Evolutionary conservation across 2,797 vertebrate genomes (phyloP).

Genomic region (Paratrypauchen microcephalus): DNA sequence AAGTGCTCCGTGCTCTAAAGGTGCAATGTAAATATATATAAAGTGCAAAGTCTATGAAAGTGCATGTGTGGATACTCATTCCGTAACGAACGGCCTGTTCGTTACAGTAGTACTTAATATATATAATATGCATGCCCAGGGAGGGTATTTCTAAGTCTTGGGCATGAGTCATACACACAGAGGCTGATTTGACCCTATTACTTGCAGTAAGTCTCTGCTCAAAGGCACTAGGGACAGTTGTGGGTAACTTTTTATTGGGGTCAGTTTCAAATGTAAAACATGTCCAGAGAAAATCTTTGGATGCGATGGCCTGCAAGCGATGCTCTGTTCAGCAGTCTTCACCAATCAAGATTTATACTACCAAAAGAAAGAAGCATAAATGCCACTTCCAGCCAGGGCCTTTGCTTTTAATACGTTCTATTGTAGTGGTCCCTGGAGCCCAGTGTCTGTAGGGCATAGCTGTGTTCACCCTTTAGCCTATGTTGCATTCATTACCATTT

Average conservation of each 20-base stretch:
- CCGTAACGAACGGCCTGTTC: too few relatives aligned
- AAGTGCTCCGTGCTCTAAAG: too few relatives aligned
- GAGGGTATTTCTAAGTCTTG: constrained; percentile 16
- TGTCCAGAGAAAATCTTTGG: constrained; percentile 32
- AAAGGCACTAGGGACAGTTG: constrained; percentile 50
- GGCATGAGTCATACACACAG: constrained; percentile 36
- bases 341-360: constrained; percentile 29
- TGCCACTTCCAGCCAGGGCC: constrained; percentile 17
- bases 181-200: constrained; percentile 24
- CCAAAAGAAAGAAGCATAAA: constrained; percentile 14
- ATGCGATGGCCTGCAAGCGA: constrained; percentile 27
- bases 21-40: too few relatives aligned
- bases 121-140: constrained; percentile 3
- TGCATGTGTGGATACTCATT: too few relatives aligned
- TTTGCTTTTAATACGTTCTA: constrained; percentile 9
- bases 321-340: constrained; percentile 25
- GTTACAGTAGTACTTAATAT: too few relatives aligned
- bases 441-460: constrained; percentile 5
- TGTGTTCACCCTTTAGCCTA: neutral
- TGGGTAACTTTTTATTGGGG: constrained; percentile 45
- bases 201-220: constrained; percentile 14
- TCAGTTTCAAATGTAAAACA: constrained; percentile 38
- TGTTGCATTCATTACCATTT: neutral
- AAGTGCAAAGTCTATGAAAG: too few relatives aligned
- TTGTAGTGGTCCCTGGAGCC: constrained; percentile 11